These are phyloP conservation scores for Corticium candelabrum DNA, from an alignment of 37 sponge, comb jelly and placozoan species.

Conservation along the genomic window DNA sequence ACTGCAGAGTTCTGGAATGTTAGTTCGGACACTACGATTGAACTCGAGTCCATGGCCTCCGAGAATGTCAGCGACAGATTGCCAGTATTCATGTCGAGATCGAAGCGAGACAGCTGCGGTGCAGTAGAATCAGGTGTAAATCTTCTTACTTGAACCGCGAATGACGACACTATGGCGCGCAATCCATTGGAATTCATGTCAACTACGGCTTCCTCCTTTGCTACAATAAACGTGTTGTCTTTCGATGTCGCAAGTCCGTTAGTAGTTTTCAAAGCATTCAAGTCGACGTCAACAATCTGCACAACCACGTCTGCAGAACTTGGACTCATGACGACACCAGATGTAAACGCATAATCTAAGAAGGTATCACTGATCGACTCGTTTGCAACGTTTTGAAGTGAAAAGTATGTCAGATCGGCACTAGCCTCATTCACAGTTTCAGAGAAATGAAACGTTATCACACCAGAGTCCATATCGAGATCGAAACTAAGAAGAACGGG, in stretches of 20 bases:
- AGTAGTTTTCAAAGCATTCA: slow-evolving; percentile 58
- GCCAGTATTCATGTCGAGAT: slow-evolving; percentile 53
- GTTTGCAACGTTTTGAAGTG: not conserved
- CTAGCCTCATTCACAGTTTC: slow-evolving; percentile 70
- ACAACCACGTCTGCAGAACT: slow-evolving; percentile 28
- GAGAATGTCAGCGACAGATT: slow-evolving; percentile 48
- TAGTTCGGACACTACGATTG: slow-evolving; percentile 33
- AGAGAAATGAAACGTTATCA: slow-evolving; percentile 47
- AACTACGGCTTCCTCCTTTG: not conserved
- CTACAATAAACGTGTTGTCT: slow-evolving; percentile 45
- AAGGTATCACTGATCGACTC: not conserved
- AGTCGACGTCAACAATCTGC: slow-evolving; percentile 46
- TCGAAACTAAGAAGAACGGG: slow-evolving; percentile 21
- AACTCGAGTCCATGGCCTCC: slow-evolving; percentile 58
- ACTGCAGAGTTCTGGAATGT: not conserved
- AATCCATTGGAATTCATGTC: not conserved
- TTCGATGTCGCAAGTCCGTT: slow-evolving; percentile 49
- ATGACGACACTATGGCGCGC: not conserved
- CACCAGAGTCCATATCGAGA: slow-evolving; percentile 27
- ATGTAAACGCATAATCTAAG: not conserved
- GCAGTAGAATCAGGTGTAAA: slow-evolving; percentile 36
- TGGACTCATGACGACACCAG: not conserved
- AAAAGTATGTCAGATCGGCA: slow-evolving; percentile 12
- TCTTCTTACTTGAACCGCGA: slow-evolving; percentile 1
- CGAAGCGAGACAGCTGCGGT: slow-evolving; percentile 37